Percentiles rank a stretch among this genome's conserved stretches.
Evolutionary conservation across 1,140 invertebrate species (phyloP).

Genomic region (Drosophila rhopaloa): DNA sequence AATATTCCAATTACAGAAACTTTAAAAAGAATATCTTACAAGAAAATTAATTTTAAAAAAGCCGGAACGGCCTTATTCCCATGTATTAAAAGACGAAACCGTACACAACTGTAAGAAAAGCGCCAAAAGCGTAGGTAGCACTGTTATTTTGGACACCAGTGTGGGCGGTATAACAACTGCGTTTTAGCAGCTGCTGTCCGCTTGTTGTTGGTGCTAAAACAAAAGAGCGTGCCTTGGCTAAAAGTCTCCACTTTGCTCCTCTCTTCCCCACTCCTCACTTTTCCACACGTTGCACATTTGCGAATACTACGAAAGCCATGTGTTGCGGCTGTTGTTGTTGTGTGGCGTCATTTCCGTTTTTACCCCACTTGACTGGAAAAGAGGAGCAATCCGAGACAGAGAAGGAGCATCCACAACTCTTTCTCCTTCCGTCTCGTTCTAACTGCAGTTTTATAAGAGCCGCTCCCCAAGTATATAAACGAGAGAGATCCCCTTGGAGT

Average conservation of each 20-base stretch:
- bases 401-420: conserved; percentile 30
- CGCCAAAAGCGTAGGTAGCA: neutral
- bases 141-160: conserved; percentile 37
- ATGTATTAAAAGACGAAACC: neutral
- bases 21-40: too few relatives aligned
- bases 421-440: conserved; percentile 18
- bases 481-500: conserved; percentile 38
- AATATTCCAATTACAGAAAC: too few relatives aligned
- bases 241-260: conserved; percentile 53
- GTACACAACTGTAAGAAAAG: conserved; percentile 13
- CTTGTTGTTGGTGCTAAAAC: conserved; percentile 28
- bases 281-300: conserved; percentile 63
- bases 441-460: conserved; percentile 40
- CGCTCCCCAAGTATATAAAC: conserved; percentile 52
- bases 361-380: conserved; percentile 64
- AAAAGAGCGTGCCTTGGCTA: conserved; percentile 66
- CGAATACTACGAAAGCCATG: conserved; percentile 33
- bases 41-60: too few relatives aligned
- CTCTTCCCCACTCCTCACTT: neutral
- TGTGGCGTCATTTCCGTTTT: conserved; percentile 79
- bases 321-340: conserved; percentile 25
- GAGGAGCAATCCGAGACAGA: conserved; percentile 14
- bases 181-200: conserved; percentile 42
- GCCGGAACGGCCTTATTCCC: neutral
- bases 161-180: conserved; percentile 39